phyloP scores from a whole-genome alignment of 2,888 invertebrate genomes.

The Drosophila maculinotata region DNA sequence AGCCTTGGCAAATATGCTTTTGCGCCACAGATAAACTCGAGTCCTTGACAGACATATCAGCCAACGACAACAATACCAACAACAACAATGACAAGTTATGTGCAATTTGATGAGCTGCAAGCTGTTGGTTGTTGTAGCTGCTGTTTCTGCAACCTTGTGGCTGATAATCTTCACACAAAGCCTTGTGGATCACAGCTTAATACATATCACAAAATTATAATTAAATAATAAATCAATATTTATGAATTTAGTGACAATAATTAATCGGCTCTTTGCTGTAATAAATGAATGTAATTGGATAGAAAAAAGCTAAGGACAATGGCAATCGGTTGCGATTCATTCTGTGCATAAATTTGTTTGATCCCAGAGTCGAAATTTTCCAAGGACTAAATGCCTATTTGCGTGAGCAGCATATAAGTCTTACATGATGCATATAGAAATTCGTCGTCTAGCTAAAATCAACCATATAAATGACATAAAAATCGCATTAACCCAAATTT shows the following conservation, averaged over 20 bases:
- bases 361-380: slow-evolving; percentile 27
- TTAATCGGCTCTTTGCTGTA: too few species aligned
- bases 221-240: too few species aligned
- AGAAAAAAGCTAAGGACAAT: slow-evolving; percentile 9
- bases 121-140: not conserved
- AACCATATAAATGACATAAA: slow-evolving; percentile 76
- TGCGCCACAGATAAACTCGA: not conserved
- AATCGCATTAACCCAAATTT: slow-evolving; percentile 81
- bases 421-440: not conserved
- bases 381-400: slow-evolving; percentile 50
- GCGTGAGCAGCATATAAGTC: slow-evolving; percentile 27
- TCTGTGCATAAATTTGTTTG: slow-evolving; percentile 15
- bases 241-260: too few species aligned
- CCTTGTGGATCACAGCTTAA: too few species aligned
- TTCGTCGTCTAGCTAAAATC: slow-evolving; percentile 34
- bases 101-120: not conserved
- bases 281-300: not conserved
- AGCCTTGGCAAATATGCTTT: not conserved
- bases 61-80: not conserved
- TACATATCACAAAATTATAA: too few species aligned
- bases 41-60: slow-evolving; percentile 3
- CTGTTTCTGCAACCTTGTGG: not conserved
- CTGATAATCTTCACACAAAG: too few species aligned
- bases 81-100: slow-evolving; percentile 2
- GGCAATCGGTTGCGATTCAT: slow-evolving; percentile 20